phyloP scores from a whole-genome alignment of 2,888 invertebrate genomes.

The Zaprionus lineosus region DNA sequence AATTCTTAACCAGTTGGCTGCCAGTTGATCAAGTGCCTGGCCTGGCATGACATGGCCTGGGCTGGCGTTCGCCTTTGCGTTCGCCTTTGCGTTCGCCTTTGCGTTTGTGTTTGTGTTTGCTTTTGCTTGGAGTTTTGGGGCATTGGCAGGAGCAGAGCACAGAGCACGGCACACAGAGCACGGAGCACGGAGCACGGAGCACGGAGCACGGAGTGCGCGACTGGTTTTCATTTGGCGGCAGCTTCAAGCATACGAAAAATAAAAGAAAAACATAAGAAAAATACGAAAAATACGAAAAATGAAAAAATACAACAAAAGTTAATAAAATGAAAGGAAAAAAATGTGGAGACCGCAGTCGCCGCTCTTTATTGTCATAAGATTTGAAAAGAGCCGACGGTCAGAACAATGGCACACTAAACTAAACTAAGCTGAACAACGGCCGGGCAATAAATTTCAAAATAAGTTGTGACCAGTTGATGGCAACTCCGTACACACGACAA shows the following conservation, averaged over 20 bases:
- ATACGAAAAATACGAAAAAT: conserved; percentile 12
- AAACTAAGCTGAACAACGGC: conserved; percentile 40
- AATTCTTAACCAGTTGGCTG: conserved; percentile 69
- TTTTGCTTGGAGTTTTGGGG: conserved; percentile 48
- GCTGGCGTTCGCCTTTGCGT: conserved; percentile 36
- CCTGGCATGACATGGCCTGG: conserved; percentile 15
- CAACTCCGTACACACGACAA: conserved; percentile 49
- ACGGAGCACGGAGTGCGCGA: conserved; percentile 38
- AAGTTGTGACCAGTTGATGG: conserved; percentile 49
- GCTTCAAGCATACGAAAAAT: conserved; percentile 44
- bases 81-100: too few relatives aligned
- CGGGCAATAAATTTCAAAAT: conserved; percentile 60
- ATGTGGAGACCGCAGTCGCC: conserved; percentile 42
- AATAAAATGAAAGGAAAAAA: conserved; percentile 21
- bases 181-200: conserved; percentile 45
- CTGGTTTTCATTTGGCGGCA: conserved; percentile 62
- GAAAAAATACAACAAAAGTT: conserved; percentile 28
- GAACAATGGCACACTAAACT: conserved; percentile 78
- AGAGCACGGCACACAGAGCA: conserved; percentile 21
- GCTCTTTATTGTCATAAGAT: conserved; percentile 72
- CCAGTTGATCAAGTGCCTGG: conserved; percentile 67
- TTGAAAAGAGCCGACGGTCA: conserved; percentile 60
- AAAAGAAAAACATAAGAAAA: conserved; percentile 7
- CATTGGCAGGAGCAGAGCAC: conserved; percentile 64
- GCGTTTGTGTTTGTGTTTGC: conserved; percentile 34